These are phyloP conservation scores for Gastracanthus pulcherrimus DNA, from an alignment of 2,888 invertebrate species.

Conservation along the genomic window DNA sequence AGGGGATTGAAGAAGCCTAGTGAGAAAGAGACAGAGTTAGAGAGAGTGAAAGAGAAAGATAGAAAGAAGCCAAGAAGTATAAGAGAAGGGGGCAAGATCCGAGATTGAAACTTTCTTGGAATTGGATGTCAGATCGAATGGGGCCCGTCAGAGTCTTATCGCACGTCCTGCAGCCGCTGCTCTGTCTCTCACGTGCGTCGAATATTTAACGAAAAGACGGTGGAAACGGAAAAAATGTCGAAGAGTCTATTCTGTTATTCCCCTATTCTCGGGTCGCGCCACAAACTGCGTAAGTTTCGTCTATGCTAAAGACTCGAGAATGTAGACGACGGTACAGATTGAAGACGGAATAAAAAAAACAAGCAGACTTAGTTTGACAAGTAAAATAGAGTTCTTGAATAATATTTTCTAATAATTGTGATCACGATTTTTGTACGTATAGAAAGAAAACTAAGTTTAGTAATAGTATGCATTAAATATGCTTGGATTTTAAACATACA, in stretches of 20 bases:
- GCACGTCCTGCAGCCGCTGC: slow-evolving; percentile 65
- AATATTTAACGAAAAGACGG: slow-evolving; percentile 66
- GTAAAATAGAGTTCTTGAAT: too few relatives aligned
- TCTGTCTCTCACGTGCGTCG: slow-evolving; percentile 63
- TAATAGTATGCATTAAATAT: too few relatives aligned
- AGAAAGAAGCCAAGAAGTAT: slow-evolving; percentile 6
- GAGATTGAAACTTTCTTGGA: slow-evolving; percentile 72
- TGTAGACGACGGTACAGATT: neutral
- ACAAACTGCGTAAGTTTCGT: neutral
- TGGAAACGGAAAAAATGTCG: slow-evolving; percentile 4
- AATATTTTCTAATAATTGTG: too few relatives aligned
- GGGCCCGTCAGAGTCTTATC: slow-evolving; percentile 66
- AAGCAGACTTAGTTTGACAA: neutral
- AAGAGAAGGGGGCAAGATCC: slow-evolving; percentile 60
- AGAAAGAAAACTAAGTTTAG: too few relatives aligned
- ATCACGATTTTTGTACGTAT: too few relatives aligned
- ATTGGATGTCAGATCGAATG: slow-evolving; percentile 71
- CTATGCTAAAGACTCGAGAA: neutral
- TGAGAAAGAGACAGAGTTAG: neutral
- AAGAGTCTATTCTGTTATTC: neutral
- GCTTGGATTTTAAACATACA: too few relatives aligned
- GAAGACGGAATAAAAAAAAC: neutral
- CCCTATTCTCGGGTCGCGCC: neutral
- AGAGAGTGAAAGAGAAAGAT: neutral
- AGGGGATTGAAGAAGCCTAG: slow-evolving; percentile 58